Percentiles rank a stretch among this genome's conserved stretches.
phyloP scores from a whole-genome alignment of 2,797 vertebrate genomes.

The Halcyon smyrnensis region DNA sequence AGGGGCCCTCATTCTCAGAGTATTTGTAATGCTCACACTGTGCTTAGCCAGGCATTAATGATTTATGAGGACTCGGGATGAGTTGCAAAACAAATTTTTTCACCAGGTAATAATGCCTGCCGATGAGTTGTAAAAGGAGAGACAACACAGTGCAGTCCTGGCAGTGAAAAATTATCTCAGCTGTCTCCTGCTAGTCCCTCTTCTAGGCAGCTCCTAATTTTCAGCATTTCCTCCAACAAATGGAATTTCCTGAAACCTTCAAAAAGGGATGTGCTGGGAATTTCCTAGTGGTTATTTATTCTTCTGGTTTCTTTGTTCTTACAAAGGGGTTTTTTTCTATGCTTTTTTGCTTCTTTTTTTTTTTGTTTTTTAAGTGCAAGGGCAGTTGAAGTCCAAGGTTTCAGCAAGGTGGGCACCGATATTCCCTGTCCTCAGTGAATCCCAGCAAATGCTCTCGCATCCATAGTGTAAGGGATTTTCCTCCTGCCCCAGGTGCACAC shows the following conservation, averaged over 20 bases:
- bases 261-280: not conserved
- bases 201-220: constrained; percentile 21
- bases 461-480: not conserved
- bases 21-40: constrained; percentile 64
- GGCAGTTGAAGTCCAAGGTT: not conserved
- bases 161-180: constrained; percentile 66
- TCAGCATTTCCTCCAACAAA: constrained; percentile 3
- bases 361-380: not conserved
- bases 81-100: constrained; percentile 75
- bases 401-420: not conserved
- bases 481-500: not conserved
- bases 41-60: constrained; percentile 72
- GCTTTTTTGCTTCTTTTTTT: not conserved
- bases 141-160: constrained; percentile 45
- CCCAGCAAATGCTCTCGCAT: not conserved
- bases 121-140: constrained; percentile 67
- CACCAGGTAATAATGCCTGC: constrained; percentile 70
- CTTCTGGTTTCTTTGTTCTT: not conserved
- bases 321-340: not conserved
- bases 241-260: constrained; percentile 33
- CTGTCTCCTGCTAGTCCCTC: constrained; percentile 4
- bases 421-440: not conserved
- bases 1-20: constrained; percentile 28
- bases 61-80: constrained; percentile 71
- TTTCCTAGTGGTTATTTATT: not conserved